Evolutionary conservation across 2,888 invertebrate genomes (phyloP), one percentile per base, ranked within the genome.

Genomic region (Nomada hirtipes): DNA sequence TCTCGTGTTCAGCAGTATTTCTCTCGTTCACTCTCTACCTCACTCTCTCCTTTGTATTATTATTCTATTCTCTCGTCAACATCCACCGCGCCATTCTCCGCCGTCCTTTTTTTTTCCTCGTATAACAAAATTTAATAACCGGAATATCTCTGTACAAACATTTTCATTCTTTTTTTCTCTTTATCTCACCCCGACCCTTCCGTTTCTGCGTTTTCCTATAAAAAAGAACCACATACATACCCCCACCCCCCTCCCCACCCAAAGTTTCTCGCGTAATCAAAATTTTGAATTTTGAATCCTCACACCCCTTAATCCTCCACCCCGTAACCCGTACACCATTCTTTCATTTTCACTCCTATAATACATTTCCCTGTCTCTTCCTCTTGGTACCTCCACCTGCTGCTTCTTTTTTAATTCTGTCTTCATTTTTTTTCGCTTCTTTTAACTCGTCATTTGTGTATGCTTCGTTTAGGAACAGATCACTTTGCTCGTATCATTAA

Each of bases 91-190:
- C 68, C 63, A 63, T 73, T 82, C 70, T 72, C 47, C 72, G 73
- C 86, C 82, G 47, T 65, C 4, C 4, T 75, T 76, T 71, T 72
- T 72, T 68, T 71, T 82, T 70, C 72, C 82, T 90, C 90, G 77
- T 88, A 90, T 93, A 93, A 93, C 92, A 93, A 93, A 93, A 93
- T 93, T 93, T 92, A 93, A 93, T 93, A 93, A 93, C 92, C 93
- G 92, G 93, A 93, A 93, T 92, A 93, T 93, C 92, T 93, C 93
- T 93, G 93, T 93, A 93, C 93, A 93, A 93, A 93, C 92, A 86
- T 92, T 92, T 85, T 89, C 87, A 85, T 86, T 69, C 74, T 67
- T 72, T 64, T 68, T 65, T 77, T 80, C 59, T 76, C 82, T 89
- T 91, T 91, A 91, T 93, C 90, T 64, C 70, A 55, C 64, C 18